Conservation (phyloP, 2,797 vertebrate genomes). For the Erethizon dorsatum region DNA sequence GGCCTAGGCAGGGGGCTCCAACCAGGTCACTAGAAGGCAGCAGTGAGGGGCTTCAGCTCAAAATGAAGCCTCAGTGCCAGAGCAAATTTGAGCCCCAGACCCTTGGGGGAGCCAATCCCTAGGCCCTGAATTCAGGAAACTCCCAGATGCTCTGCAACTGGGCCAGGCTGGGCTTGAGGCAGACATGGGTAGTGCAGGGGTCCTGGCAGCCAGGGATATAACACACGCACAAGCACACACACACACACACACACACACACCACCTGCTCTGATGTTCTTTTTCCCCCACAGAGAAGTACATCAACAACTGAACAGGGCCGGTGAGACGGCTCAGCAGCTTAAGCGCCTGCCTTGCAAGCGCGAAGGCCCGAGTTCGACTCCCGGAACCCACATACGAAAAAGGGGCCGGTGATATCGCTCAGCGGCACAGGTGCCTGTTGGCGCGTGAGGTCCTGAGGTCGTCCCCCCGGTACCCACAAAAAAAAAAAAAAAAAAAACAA, state of each 20-base stretch:
- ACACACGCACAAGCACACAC: background rate
- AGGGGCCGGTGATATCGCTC: no score
- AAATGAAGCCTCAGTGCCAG: background rate
- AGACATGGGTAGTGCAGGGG: background rate
- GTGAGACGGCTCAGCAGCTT: no score
- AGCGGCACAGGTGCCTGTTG: no score
- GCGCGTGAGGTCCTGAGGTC: no score
- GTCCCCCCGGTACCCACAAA: no score
- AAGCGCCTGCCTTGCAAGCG: no score
- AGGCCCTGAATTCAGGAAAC: background rate
- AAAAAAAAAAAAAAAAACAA: no score
- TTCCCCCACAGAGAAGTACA: background rate
- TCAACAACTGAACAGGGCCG: background rate
- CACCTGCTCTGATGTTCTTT: background rate
- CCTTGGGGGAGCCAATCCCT: background rate
- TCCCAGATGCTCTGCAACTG: background rate
- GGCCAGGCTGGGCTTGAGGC: background rate
- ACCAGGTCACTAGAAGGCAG: background rate
- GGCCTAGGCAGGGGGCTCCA: background rate
- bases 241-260: no score
- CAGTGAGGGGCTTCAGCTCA: background rate
- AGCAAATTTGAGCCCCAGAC: background rate
- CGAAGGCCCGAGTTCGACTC: no score
- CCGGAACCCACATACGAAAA: no score
- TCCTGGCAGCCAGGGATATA: background rate